Evolutionary conservation across 1,140 invertebrate species (phyloP).

Genomic region (Drosophila virilis): DNA sequence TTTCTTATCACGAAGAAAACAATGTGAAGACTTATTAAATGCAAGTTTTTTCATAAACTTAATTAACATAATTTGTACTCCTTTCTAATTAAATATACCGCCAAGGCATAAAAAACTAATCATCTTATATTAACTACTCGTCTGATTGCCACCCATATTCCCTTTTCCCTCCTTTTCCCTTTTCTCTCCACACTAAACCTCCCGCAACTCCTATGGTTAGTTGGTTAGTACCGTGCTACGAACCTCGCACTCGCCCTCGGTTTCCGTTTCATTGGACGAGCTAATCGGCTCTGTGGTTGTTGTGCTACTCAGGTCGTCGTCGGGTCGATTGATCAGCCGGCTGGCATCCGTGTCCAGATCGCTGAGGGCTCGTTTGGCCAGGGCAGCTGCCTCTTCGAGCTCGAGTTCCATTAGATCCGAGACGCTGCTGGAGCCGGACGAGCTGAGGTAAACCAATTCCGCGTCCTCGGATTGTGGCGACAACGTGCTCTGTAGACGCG

Average conservation of each 20-base stretch:
- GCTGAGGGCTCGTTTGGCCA: conserved; percentile 61
- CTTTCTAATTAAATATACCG: no score
- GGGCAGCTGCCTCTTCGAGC: conserved; percentile 61
- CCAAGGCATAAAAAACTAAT: no score
- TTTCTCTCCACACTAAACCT: not conserved
- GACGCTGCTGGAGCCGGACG: conserved; percentile 77
- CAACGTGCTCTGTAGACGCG: conserved; percentile 58
- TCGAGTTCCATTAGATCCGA: conserved; percentile 78
- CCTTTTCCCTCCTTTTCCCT: not conserved
- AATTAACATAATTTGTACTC: no score
- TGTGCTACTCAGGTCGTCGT: conserved; percentile 56
- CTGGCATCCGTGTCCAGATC: conserved; percentile 76
- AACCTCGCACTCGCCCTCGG: conserved; percentile 53
- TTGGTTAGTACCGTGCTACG: conserved; percentile 26
- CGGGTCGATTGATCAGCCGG: conserved; percentile 49
- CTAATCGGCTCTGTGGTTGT: conserved; percentile 50
- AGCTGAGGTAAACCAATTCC: conserved; percentile 77
- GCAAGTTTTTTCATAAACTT: no score
- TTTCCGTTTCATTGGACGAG: conserved; percentile 65
- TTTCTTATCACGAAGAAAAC: no score
- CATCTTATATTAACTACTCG: no score
- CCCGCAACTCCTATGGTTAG: not conserved
- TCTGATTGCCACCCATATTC: not conserved
- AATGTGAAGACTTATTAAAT: no score
- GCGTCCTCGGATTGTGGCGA: conserved; percentile 72